Base-by-base conservation (phyloP, 2,888 invertebrate species). In the Brachylomia viminalis region DNA sequence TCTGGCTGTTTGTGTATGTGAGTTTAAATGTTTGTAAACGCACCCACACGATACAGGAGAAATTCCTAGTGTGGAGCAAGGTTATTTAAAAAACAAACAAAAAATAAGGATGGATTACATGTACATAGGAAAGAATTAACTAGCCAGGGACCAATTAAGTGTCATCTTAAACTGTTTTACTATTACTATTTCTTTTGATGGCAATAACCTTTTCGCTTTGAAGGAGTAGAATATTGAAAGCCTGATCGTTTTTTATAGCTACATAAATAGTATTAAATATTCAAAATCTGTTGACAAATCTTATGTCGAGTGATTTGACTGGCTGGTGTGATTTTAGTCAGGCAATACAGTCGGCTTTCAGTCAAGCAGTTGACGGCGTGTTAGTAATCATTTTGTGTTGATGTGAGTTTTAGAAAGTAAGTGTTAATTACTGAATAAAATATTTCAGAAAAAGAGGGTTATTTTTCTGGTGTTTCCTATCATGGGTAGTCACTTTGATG, bases 61-160 rank as follows among this genome's bases (percentile, higher is more conserved):
- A n/a, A n/a, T n/a, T n/a, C n/a, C n/a, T n/a, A n/a, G n/a, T n/a
- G n/a, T n/a, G n/a, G n/a, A n/a, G n/a, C n/a, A n/a, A n/a, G n/a
- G n/a, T n/a, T n/a, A n/a, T n/a, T n/a, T n/a, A n/a, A n/a, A n/a
- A n/a, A n/a, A n/a, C n/a, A n/a, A n/a, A n/a, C n/a, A n/a, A n/a
- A n/a, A n/a, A n/a, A n/a, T 79, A 66, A 59, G 79, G 79, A 74
- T 74, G 74, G 65, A 83, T 86, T 83, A 83, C 73, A 59, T 65
- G 68, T 52, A 65, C 70, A 61, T 83, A 71, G 72, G 71, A 71
- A 71, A 64, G 70, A 59, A 67, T 82, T 58, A 77, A 70, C 62
- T 59, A 23, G 23, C 27, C 56, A 73, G 61, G 75, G 77, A 84
- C 64, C 45, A 56, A 73, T 76, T 79, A 67, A 13, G 11, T n/a